A percentile compares a stretch with the other conserved stretches of the same genome.
Conservation (phyloP, 2,113 vertebrate species). For the Anolis carolinensis region DNA sequence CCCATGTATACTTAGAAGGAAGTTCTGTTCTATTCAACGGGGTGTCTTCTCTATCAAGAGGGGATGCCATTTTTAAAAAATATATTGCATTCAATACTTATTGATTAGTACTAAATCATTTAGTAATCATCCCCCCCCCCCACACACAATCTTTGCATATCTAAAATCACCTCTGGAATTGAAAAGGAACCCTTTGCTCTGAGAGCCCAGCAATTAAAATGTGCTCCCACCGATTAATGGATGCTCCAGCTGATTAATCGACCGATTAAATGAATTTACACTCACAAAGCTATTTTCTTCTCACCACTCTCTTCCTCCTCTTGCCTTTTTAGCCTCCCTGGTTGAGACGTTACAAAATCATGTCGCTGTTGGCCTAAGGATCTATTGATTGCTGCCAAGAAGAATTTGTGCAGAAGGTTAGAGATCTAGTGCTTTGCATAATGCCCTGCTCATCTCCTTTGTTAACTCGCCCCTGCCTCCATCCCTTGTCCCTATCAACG, state of each 20-base stretch:
- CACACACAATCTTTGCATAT: too few relatives aligned
- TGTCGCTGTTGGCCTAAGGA: slow-evolving; percentile 76
- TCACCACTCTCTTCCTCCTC: not conserved
- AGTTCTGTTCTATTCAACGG: not conserved
- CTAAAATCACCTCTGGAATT: not conserved
- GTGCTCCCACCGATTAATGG: not conserved
- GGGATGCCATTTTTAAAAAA: too few relatives aligned
- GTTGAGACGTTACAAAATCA: slow-evolving; percentile 81
- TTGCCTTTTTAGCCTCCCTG: slow-evolving; percentile 76
- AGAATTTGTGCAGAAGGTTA: slow-evolving; percentile 74
- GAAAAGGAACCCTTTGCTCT: too few relatives aligned
- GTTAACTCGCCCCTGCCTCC: slow-evolving; percentile 63
- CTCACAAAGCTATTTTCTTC: not conserved
- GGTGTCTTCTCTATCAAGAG: not conserved
- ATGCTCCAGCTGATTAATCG: not conserved
- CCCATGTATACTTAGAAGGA: too few relatives aligned
- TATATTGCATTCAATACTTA: not conserved
- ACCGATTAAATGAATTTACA: not conserved
- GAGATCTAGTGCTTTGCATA: slow-evolving; percentile 72
- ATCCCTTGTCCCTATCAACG: not conserved
- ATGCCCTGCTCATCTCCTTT: slow-evolving; percentile 56
- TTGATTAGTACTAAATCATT: not conserved
- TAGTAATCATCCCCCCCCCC: not conserved
- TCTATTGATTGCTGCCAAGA: slow-evolving; percentile 80
- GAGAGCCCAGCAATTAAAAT: not conserved